These are phyloP conservation scores for Germaria angustata DNA, from an alignment of 2,888 invertebrate genomes.

Conservation along the genomic window DNA sequence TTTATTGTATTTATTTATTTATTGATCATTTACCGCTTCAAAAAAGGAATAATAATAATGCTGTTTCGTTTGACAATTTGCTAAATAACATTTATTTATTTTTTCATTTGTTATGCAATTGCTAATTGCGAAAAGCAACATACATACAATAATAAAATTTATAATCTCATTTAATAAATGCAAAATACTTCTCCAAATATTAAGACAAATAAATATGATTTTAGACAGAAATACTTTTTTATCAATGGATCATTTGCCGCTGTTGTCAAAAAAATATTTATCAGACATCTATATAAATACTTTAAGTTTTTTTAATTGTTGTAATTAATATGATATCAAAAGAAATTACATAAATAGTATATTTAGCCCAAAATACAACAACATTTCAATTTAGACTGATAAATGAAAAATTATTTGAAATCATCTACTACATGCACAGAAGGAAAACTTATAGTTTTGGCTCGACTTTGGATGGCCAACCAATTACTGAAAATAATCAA, in stretches of 20 bases:
- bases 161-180: neutral
- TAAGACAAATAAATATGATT: neutral
- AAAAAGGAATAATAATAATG: no score
- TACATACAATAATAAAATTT: neutral
- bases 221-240: neutral
- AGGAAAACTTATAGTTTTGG: no score
- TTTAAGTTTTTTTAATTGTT: constrained; percentile 17
- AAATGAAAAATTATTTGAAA: neutral
- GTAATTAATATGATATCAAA: constrained; percentile 2
- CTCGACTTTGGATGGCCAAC: no score
- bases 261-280: constrained; percentile 47
- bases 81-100: constrained; percentile 13
- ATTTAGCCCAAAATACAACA: no score
- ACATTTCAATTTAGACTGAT: no score
- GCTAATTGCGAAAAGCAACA: neutral
- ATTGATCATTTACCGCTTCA: constrained; percentile 36
- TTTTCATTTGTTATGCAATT: constrained; percentile 28
- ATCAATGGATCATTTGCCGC: neutral
- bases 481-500: no score
- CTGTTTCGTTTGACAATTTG: constrained; percentile 28
- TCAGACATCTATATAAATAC: constrained; percentile 14
- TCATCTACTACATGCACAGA: no score
- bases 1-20: neutral
- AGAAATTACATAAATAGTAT: no score
- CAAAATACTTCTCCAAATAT: neutral